phyloP scores from a whole-genome alignment of 2,797 vertebrate genomes.

The Eremophila alpestris region DNA sequence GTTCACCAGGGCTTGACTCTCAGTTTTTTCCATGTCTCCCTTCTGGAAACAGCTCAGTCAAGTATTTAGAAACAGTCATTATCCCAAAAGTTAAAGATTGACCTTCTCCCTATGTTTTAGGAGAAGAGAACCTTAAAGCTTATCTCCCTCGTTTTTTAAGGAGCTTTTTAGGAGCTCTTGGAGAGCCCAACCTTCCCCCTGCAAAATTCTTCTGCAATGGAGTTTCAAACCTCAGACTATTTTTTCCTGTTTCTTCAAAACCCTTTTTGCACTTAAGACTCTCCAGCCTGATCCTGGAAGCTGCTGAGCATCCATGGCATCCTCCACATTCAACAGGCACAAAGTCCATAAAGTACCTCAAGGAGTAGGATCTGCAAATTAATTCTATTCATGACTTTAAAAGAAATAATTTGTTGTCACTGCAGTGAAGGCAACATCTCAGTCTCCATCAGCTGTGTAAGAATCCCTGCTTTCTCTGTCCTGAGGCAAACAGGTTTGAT shows the following conservation, averaged over 20 bases:
- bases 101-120: not conserved
- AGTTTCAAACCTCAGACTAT: not conserved
- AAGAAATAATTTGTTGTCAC: not conserved
- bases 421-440: not conserved
- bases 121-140: not conserved
- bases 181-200: not conserved
- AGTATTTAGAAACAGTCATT: not conserved
- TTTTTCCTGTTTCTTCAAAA: not conserved
- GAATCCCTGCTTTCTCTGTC: not conserved
- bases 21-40: not conserved
- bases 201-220: not conserved
- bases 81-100: not conserved
- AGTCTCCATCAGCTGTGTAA: not conserved
- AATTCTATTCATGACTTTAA: not conserved
- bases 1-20: not conserved
- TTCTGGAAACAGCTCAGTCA: not conserved
- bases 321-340: not conserved
- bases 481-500: not conserved
- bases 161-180: not conserved
- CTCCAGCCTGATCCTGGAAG: not conserved
- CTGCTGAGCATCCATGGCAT: not conserved
- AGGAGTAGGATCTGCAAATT: not conserved
- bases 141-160: too few relatives aligned
- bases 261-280: not conserved
- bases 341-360: not conserved